phyloP scores from a whole-genome alignment of 1,140 invertebrate genomes.

The Temnothorax curvispinosus region DNA sequence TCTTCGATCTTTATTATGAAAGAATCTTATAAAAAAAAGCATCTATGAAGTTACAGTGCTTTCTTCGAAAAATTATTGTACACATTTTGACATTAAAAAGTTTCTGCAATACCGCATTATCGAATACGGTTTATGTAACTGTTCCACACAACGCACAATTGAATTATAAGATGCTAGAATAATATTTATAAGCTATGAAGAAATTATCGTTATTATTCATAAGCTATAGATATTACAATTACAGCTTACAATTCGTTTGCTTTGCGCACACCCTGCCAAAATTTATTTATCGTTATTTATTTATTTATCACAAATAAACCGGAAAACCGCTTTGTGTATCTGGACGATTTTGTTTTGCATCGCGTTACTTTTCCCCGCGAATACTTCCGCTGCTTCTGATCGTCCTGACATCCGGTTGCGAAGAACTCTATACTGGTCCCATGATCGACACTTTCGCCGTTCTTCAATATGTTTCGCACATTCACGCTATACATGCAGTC shows the following conservation, averaged over 20 bases:
- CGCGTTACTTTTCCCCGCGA: constrained; percentile 50
- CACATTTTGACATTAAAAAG: not conserved
- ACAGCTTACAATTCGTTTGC: not conserved
- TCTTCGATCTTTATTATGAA: not conserved
- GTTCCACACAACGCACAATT: not conserved
- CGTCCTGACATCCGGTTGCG: constrained; percentile 68
- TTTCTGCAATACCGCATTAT: not conserved
- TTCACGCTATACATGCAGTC: constrained; percentile 75
- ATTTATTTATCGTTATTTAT: constrained; percentile 9
- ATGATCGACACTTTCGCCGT: constrained; percentile 51
- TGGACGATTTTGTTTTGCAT: constrained; percentile 72
- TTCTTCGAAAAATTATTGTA: not conserved
- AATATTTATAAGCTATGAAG: not conserved
- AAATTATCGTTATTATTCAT: not conserved
- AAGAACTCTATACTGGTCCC: constrained; percentile 73
- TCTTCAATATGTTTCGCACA: constrained; percentile 64
- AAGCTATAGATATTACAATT: not conserved
- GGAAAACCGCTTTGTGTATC: constrained; percentile 60
- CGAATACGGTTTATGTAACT: not conserved
- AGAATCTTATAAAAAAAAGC: not conserved
- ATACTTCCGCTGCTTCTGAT: constrained; percentile 55
- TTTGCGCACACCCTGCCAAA: not conserved
- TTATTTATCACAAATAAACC: constrained; percentile 41
- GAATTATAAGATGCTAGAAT: not conserved
- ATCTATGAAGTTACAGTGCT: not conserved